A percentile compares a stretch with the other conserved stretches of the same genome.
phyloP scores from a whole-genome alignment of 2,113 vertebrate genomes.

The Phalacrocorax pelagicus region DNA sequence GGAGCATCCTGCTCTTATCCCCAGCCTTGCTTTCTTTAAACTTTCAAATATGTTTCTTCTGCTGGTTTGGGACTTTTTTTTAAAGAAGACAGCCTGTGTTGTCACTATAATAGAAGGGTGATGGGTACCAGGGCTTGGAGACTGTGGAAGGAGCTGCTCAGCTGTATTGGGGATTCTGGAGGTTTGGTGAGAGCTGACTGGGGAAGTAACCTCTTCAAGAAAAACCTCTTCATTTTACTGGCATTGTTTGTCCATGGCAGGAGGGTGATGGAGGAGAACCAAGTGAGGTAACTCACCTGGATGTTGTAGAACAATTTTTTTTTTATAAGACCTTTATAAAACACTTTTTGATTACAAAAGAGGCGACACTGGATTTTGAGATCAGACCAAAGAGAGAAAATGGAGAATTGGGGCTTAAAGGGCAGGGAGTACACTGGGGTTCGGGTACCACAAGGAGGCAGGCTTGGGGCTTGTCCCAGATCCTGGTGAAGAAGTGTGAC shows the following conservation, averaged over 20 bases:
- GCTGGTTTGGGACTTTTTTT: neutral
- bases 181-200: neutral
- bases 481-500: neutral
- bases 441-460: neutral
- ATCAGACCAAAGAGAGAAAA: neutral
- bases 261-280: neutral
- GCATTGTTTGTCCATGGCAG: neutral
- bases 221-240: neutral
- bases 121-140: neutral
- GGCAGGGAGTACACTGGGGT: neutral
- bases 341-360: neutral
- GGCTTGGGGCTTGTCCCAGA: neutral
- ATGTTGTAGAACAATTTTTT: neutral
- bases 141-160: neutral
- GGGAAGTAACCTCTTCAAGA: neutral
- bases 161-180: neutral
- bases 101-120: neutral
- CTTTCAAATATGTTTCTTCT: neutral
- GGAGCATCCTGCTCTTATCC: neutral
- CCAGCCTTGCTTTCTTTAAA: neutral
- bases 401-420: neutral
- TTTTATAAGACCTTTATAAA: neutral
- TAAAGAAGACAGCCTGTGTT: too few species aligned
- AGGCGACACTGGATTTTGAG: neutral
- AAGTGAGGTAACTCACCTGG: neutral